Conservation (phyloP, 23 tunicate genomes). For the Styela plicata region DNA sequence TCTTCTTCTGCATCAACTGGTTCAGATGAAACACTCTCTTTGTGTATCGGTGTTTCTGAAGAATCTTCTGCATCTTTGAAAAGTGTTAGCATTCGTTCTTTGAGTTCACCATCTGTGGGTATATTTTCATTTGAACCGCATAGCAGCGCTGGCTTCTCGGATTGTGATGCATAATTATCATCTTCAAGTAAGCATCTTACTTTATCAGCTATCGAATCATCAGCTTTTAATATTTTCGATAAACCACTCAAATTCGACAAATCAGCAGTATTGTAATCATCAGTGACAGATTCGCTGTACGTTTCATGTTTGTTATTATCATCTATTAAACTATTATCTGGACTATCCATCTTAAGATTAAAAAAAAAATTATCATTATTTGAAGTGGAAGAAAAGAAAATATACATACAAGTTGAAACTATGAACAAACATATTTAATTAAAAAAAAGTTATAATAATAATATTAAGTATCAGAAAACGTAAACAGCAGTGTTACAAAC, state of each 20-base stretch:
- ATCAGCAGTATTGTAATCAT: constrained; percentile 15
- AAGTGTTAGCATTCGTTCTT: not conserved
- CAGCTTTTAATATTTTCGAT: constrained; percentile 56
- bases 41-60: not conserved
- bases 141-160: constrained; percentile 9
- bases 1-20: not conserved
- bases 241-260: constrained; percentile 18
- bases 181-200: constrained; percentile 67
- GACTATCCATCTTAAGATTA: not conserved
- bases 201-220: constrained; percentile 81
- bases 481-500: too few species aligned
- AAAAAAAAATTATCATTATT: too few species aligned
- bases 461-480: too few species aligned
- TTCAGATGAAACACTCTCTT: not conserved
- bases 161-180: constrained; percentile 1
- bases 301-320: not conserved
- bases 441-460: too few species aligned
- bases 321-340: not conserved
- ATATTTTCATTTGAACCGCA: not conserved
- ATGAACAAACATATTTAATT: too few species aligned
- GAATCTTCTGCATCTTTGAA: constrained; percentile 7
- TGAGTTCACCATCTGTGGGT: not conserved
- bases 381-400: too few species aligned
- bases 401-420: too few species aligned
- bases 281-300: not conserved